phyloP scores from a whole-genome alignment of 2,888 invertebrate genomes.

The Allygus modestus region DNA sequence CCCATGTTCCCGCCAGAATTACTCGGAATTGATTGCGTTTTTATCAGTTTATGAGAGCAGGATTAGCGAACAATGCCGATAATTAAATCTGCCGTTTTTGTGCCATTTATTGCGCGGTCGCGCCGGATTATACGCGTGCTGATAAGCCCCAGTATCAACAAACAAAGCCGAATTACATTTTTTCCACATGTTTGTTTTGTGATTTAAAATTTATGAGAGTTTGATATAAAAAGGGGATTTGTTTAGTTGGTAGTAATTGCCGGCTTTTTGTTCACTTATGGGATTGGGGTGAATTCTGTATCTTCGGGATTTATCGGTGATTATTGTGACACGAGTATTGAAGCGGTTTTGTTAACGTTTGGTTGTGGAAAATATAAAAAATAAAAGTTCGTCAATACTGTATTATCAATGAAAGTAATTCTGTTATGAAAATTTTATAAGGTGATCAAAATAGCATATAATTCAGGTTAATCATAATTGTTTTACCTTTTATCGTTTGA shows the following conservation, averaged over 20 bases:
- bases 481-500: too few relatives aligned
- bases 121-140: conserved; percentile 14
- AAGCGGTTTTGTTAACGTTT: too few relatives aligned
- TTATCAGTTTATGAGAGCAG: conserved; percentile 59
- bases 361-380: too few relatives aligned
- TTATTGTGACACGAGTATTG: too few relatives aligned
- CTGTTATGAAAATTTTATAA: too few relatives aligned
- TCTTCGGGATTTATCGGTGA: too few relatives aligned
- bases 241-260: background rate
- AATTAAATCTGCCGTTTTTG: conserved; percentile 60
- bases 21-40: conserved; percentile 59
- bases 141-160: conserved; percentile 20
- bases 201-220: conserved; percentile 36
- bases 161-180: conserved; percentile 19
- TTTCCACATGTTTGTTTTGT: conserved; percentile 16
- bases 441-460: too few relatives aligned
- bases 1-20: conserved; percentile 45
- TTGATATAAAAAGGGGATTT: conserved; percentile 31
- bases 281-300: background rate
- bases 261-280: background rate
- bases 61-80: conserved; percentile 58
- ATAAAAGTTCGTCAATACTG: too few relatives aligned
- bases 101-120: conserved; percentile 37
- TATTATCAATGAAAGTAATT: too few relatives aligned
- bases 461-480: too few relatives aligned